Evolutionary conservation across 1,140 invertebrate genomes (phyloP).

Genomic region (Sinonovacula constricta): DNA sequence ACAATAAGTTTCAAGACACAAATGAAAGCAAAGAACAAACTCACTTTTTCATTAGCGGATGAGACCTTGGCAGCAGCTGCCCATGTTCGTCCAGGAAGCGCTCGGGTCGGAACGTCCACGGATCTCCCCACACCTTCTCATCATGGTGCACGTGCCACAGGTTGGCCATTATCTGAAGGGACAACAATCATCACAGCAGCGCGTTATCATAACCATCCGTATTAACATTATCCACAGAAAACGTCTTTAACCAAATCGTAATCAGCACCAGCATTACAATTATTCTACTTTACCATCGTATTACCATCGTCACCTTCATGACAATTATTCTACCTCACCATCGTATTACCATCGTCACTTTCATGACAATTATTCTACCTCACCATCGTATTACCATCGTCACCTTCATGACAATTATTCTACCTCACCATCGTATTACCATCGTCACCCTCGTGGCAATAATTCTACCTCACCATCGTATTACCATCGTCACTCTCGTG

Average conservation of each 20-base stretch:
- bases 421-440: not conserved
- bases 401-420: not conserved
- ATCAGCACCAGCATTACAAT: not conserved
- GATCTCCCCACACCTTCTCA: too few species aligned
- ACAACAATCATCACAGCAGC: too few species aligned
- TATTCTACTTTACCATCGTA: not conserved
- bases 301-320: not conserved
- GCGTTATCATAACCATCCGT: too few species aligned
- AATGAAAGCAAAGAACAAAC: too few species aligned
- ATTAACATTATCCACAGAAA: not conserved
- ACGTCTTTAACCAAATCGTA: not conserved
- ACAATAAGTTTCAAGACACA: too few species aligned
- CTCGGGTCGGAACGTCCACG: constrained; percentile 84
- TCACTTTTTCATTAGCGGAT: constrained; percentile 7
- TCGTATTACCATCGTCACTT: not conserved
- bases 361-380: not conserved
- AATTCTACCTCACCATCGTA: not conserved
- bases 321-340: not conserved
- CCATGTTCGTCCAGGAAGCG: constrained; percentile 80
- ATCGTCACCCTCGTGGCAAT: not conserved
- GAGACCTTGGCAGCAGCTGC: constrained; percentile 73
- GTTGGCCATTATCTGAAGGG: constrained; percentile 65
- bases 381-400: not conserved
- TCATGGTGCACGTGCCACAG: constrained; percentile 66
- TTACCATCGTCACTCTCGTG: too few species aligned